Base-by-base conservation (phyloP, 2,113 vertebrate species). In the Dromiciops gliroides region DNA sequence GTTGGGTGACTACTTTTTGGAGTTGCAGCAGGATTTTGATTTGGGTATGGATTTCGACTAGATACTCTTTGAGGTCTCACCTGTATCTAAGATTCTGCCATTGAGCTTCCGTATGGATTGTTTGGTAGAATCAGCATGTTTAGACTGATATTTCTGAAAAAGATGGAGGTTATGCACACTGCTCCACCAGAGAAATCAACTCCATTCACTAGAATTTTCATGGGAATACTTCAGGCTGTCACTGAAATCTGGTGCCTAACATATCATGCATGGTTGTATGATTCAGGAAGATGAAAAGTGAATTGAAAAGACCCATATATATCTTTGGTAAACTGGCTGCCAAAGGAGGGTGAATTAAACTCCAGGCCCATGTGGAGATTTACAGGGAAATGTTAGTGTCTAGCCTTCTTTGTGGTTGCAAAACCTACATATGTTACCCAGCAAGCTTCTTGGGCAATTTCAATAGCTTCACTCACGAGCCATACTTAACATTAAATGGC, bases 341-440 rank as follows among this genome's bases (percentile, higher is more conserved):
- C 56, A 31, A 67, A 67, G 28, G 26, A 67, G 56, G 31, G 56
- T 67, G 56, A 67, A 31, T 60, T 60, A 31, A 60, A 60, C 56
- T 37, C 28, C 56, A 37, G 56, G 56, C 0, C 11, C 31, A 67
- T 67, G 56, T 12, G 19, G 1, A 53, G 92, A 26, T 48, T 3
- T 3, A 10, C 3, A 9, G 49, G 50, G 52, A 12, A 1, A 28
- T 2, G 0, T 0, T 44, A 83, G 3, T 6, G 3, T 0, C 25
- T 2, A 7, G 3, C 26, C 28, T 51, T 89, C 93, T 12, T 5
- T 10, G 9, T 2, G 51, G 2, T 44, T 6, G 28, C 0, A 1
- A 53, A 50, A 14, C 47, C 37, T 60, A 11, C 8, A 31, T 19
- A 51, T 75, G 52, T 0, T 48, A 14, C 44, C 19, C 1, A 9